Percentiles rank a stretch among this genome's conserved stretches.
Conservation (phyloP, 1,140 invertebrate genomes). For the Zaprionus ghesquierei region DNA sequence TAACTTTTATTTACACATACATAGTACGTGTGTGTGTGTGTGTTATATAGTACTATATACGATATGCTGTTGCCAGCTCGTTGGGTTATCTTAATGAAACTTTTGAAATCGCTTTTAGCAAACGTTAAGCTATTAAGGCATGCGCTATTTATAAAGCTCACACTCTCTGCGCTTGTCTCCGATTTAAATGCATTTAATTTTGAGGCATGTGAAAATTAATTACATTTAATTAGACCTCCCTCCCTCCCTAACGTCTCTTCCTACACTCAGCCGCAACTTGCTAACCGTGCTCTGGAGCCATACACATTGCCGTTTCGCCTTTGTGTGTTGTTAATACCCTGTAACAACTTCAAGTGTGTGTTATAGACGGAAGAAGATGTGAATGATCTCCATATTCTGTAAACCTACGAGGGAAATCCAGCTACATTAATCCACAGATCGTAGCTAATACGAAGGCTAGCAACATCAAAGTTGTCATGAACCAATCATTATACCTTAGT, state of each 20-base stretch:
- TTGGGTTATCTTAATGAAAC: constrained; percentile 76
- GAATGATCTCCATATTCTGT: no score
- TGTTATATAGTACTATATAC: background rate
- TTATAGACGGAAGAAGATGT: background rate
- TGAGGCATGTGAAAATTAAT: constrained; percentile 78
- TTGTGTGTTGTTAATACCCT: background rate
- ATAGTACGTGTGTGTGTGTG: constrained; percentile 16
- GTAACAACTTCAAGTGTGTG: background rate
- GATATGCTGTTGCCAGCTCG: constrained; percentile 9
- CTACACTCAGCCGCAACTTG: no score
- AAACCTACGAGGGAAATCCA: no score
- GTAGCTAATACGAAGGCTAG: no score
- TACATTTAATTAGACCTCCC: constrained; percentile 72
- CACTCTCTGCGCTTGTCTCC: constrained; percentile 59
- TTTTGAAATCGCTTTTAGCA: constrained; percentile 79
- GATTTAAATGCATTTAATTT: constrained; percentile 80
- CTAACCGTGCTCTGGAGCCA: background rate
- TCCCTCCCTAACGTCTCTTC: no score
- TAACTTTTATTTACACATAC: constrained; percentile 52
- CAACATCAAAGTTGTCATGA: no score
- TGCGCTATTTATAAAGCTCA: constrained; percentile 66
- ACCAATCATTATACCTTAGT: no score
- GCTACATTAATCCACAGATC: no score
- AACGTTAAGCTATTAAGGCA: constrained; percentile 60
- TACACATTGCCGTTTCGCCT: constrained; percentile 60